These are phyloP conservation scores for Stigmatopora argus DNA, from an alignment of 2,113 vertebrate genomes.

Conservation along the genomic window DNA sequence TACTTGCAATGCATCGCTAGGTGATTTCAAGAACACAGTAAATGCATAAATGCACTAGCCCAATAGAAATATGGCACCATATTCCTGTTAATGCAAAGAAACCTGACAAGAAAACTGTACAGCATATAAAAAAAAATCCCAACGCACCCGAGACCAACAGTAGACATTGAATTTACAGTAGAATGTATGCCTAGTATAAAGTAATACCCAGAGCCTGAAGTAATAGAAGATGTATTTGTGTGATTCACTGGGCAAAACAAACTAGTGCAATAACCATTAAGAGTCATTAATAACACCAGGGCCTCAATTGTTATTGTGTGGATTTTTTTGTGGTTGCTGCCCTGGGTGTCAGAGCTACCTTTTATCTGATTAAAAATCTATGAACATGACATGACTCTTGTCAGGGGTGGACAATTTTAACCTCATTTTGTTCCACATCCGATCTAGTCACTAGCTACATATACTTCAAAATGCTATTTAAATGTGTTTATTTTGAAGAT, in stretches of 20 bases:
- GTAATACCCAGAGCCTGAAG: background rate
- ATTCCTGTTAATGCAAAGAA: no score
- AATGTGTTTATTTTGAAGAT: background rate
- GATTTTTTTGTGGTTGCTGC: constrained; percentile 12
- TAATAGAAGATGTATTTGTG: background rate
- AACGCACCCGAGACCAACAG: background rate
- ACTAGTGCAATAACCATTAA: constrained; percentile 27
- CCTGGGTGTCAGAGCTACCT: constrained; percentile 4
- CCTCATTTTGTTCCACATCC: constrained; percentile 15
- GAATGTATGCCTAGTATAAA: background rate
- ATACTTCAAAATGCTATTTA: background rate
- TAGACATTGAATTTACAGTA: background rate
- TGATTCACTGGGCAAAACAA: constrained; percentile 13
- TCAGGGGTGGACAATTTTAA: constrained; percentile 8
- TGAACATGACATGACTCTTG: constrained; percentile 18
- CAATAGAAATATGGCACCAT: no score
- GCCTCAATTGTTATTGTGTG: constrained; percentile 15
- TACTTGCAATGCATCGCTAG: no score
- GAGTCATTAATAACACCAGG: constrained; percentile 17
- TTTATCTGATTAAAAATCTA: constrained; percentile 33
- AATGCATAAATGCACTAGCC: no score
- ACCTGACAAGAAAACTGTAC: no score
- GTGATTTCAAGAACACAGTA: no score
- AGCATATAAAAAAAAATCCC: background rate
- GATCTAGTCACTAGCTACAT: background rate